Base-by-base conservation (phyloP, 2,888 invertebrate species). In the Caenorhabditis plicata region DNA sequence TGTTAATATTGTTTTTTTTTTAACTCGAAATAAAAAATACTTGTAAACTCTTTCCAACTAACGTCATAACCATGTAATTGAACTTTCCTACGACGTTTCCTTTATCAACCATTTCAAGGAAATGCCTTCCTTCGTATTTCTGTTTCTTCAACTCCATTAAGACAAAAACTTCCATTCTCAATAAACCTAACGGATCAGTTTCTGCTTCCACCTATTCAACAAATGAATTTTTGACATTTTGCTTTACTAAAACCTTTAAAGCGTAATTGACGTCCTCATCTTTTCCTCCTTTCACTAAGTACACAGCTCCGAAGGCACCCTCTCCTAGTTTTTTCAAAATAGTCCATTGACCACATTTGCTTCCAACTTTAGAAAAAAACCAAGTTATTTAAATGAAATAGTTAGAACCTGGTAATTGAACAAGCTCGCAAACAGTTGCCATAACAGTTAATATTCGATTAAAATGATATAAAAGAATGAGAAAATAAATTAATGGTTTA, bases 131-230 rank as follows among this genome's bases (percentile, higher is more conserved):
- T 50, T 33, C 64, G 45, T 60, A 61, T 56, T 66, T 68, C n/a
- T 53, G 66, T 47, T 65, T 68, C 40, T 60, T 60, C 50, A 78
- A 61, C 36, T 74, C 74, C 47, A 64, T 41, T 19, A 78, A 55
- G 35, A 78, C 75, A 35, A 57, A 69, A 7, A 78, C 78, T 54
- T 78, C 78, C 78, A 78, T 77, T 50, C 74, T 75, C 31, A 75
- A 60, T 42, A 74, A 56, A 22, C 67, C 67, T 35, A 65, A 46
- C 22, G 66, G 73, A 56, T 76, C 76, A 19, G 54, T 58, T 38
- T 64, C 69, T 7, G 74, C 67, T 54, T 73, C 73, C 15, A 70
- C 68, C 55, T 73, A 17, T 15, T 52, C 22, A n/a, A 5, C 11
- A 1, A 13, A 13, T 3, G 26, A 9, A 11, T 36, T n/a, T n/a